phyloP scores from a whole-genome alignment of 2,113 vertebrate species.

The Ophiodon elongatus region DNA sequence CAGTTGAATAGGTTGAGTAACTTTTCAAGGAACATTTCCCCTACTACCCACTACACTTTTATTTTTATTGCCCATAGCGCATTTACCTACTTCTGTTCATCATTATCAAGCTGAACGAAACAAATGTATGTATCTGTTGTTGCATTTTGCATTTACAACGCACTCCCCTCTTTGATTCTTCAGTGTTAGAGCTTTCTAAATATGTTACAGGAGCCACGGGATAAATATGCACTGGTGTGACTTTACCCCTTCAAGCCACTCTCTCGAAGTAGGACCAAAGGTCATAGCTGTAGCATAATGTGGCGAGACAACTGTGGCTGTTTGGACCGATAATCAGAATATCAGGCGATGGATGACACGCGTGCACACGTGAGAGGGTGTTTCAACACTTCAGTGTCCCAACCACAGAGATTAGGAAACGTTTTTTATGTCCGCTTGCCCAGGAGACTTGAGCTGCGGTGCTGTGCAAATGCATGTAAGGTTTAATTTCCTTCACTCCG shows the following conservation, averaged over 20 bases:
- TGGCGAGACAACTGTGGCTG: constrained; percentile 1
- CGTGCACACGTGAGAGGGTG: background rate
- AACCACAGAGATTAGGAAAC: background rate
- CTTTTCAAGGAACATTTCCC: background rate
- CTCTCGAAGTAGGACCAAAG: constrained; percentile 37
- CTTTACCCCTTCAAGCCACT: background rate
- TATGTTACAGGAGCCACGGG: background rate
- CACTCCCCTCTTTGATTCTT: background rate
- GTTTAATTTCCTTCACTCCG: constrained; percentile 5
- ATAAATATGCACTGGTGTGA: constrained; percentile 17
- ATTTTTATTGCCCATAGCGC: background rate
- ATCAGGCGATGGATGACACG: background rate
- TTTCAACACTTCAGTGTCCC: constrained; percentile 14
- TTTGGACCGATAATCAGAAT: constrained; percentile 19
- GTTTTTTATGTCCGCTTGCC: background rate
- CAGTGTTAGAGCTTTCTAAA: background rate
- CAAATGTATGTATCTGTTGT: background rate
- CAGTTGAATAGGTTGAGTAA: background rate
- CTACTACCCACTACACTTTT: background rate
- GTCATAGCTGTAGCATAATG: constrained; percentile 42
- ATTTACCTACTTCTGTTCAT: background rate
- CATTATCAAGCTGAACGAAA: background rate
- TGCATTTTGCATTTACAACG: too few species aligned
- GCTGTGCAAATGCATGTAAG: constrained; percentile 7
- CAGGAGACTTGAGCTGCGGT: constrained; percentile 5